These are phyloP conservation scores for Penaeus chinensis DNA, from an alignment of 1,140 invertebrate genomes.

Conservation along the genomic window DNA sequence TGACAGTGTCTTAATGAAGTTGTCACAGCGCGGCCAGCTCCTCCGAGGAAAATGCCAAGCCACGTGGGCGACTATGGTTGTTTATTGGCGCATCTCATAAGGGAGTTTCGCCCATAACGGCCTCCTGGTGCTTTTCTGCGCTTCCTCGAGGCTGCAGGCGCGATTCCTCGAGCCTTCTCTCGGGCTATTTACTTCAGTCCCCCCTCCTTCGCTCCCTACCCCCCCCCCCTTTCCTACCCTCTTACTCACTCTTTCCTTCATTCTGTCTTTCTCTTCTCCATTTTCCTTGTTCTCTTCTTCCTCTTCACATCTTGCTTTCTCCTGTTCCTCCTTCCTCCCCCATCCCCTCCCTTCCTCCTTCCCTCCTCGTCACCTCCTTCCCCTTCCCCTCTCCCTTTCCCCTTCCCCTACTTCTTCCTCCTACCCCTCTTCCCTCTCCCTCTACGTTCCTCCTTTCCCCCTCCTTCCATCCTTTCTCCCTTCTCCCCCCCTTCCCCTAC, in stretches of 20 bases:
- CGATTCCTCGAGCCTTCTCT: background rate
- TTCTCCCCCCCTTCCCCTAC: background rate
- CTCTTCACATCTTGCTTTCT: background rate
- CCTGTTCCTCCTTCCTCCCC: background rate
- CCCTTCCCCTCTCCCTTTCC: background rate
- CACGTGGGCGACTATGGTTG: background rate
- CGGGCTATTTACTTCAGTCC: background rate
- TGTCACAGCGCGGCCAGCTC: constrained; percentile 20
- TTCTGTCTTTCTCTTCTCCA: background rate
- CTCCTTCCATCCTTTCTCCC: background rate
- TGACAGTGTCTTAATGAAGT: constrained; percentile 38
- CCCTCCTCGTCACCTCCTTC: background rate
- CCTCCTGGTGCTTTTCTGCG: background rate
- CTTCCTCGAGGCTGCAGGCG: background rate
- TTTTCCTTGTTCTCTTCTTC: background rate
- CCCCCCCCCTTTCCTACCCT: background rate
- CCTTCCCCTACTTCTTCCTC: background rate
- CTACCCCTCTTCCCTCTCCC: background rate
- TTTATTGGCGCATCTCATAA: background rate
- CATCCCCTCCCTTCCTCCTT: background rate
- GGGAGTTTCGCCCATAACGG: constrained; percentile 1
- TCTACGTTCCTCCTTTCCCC: background rate
- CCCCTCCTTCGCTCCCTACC: background rate
- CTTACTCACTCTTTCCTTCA: background rate
- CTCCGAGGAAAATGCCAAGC: background rate